These are phyloP conservation scores for Sebastes elongatus DNA, from an alignment of 2,797 vertebrate genomes.

Conservation along the genomic window DNA sequence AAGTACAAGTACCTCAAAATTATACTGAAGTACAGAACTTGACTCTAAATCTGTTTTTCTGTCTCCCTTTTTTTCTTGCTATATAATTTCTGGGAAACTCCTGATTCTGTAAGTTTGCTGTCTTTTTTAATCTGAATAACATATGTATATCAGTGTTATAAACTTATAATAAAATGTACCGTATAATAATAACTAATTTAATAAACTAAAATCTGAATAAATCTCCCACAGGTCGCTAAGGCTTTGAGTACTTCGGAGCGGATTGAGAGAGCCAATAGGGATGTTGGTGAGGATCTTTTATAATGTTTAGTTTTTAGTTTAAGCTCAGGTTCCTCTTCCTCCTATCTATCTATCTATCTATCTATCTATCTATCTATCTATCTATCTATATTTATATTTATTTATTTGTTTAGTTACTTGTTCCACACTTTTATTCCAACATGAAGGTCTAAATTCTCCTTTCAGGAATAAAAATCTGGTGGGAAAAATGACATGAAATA, in stretches of 20 bases:
- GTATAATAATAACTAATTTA: not conserved
- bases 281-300: not conserved
- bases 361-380: too few species aligned
- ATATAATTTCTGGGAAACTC: not conserved
- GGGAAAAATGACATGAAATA: too few species aligned
- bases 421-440: too few species aligned
- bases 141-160: not conserved
- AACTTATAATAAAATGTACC: not conserved
- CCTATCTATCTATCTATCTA: too few species aligned
- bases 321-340: not conserved
- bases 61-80: not conserved
- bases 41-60: not conserved
- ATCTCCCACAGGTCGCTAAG: not conserved
- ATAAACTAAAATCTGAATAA: not conserved
- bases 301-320: not conserved
- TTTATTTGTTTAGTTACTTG: too few species aligned
- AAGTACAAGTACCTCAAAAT: not conserved
- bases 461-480: not conserved
- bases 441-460: not conserved
- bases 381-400: too few species aligned
- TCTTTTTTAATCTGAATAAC: not conserved
- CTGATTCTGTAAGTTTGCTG: constrained; percentile 1
- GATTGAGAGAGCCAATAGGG: constrained; percentile 32
- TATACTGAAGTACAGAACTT: not conserved
- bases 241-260: not conserved